Evolutionary conservation across 2,888 invertebrate genomes (phyloP).

Genomic region (Gnatocerus cornutus): DNA sequence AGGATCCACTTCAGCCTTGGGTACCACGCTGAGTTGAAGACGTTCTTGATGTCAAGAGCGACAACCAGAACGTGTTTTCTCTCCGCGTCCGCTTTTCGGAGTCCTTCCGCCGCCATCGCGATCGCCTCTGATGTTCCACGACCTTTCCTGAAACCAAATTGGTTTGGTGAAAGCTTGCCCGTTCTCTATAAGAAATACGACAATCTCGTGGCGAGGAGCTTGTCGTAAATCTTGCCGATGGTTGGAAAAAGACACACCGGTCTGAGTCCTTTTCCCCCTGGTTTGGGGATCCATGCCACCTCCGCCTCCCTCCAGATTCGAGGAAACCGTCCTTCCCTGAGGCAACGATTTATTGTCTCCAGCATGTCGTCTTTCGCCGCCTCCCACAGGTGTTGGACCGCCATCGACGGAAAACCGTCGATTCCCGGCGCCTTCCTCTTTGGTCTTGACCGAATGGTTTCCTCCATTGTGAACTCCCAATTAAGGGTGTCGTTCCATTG

Average conservation of each 20-base stretch:
- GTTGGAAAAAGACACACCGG: constrained; percentile 57
- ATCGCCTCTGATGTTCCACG: constrained; percentile 57
- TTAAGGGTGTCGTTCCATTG: neutral
- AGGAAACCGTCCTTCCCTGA: constrained; percentile 50
- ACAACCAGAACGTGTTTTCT: too few species aligned
- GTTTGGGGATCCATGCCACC: constrained; percentile 54
- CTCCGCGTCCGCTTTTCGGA: too few species aligned
- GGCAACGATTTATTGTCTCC: constrained; percentile 47
- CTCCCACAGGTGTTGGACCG: neutral
- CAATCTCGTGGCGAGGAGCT: constrained; percentile 42
- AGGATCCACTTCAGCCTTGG: too few species aligned
- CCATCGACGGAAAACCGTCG: constrained; percentile 34
- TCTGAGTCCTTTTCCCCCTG: constrained; percentile 50
- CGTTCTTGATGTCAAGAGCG: too few species aligned
- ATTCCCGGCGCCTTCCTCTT: constrained; percentile 12
- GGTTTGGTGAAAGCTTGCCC: too few species aligned
- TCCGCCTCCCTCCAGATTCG: constrained; percentile 51
- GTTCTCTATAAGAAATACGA: too few species aligned
- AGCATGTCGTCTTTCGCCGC: constrained; percentile 6
- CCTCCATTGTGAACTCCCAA: neutral
- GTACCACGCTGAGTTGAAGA: too few species aligned
- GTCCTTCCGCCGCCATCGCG: constrained; percentile 8
- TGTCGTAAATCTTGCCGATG: constrained; percentile 58
- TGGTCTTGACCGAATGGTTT: neutral
- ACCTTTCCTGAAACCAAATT: constrained; percentile 56